Evolutionary conservation across 2,797 vertebrate species (phyloP), one percentile per base, ranked within the genome.

Genomic region (Galaxias olidus): DNA sequence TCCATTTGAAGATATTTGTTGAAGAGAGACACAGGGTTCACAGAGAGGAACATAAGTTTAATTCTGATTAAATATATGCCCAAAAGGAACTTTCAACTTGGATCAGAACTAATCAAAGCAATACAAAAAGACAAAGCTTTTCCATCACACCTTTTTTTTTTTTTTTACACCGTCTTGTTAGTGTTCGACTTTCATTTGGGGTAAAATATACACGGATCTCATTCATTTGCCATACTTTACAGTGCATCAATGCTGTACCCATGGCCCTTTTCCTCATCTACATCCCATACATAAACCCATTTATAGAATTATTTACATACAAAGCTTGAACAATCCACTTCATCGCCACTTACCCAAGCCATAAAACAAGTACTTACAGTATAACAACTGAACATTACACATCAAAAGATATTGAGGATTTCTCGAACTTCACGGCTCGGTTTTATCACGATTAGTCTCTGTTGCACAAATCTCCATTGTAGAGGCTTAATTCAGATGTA

Each of bases 11-110:
- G 3, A 10, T 10, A 0, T 8, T 53, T 54, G 11, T 9, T 19
- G 8, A 43, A 61, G 69, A 73, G 43, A 77, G 56, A 41, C 61
- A 81, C 62, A 73, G 48, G 47, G 43, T 74, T 68, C 50, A 47
- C 73, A 86, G 80, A 90, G 89, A 90, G 86, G 87, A 91, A 91
- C 84, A 85, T 82, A 90, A 81, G 66, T 94, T 93, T 93, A 93
- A 94, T 94, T 82, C 88, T 88, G 87, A 88, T 91, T 91, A 91
- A 91, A 92, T 91, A 90, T 89, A 90, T 83, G 82, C 81, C 82
- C 86, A 84, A 88, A 89, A 84, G 69, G 61, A 88, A 82, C 72
- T 87, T 87, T 67, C 62, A 83, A 88, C 79, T 85, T 76, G 84
- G 76, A 83, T 73, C 65, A 73, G 84, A 87, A 87, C 84, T 79